Percentiles rank a stretch among this genome's conserved stretches.
These are phyloP conservation scores for Mobula hypostoma DNA, from an alignment of 2,113 vertebrate species.

Conservation along the genomic window DNA sequence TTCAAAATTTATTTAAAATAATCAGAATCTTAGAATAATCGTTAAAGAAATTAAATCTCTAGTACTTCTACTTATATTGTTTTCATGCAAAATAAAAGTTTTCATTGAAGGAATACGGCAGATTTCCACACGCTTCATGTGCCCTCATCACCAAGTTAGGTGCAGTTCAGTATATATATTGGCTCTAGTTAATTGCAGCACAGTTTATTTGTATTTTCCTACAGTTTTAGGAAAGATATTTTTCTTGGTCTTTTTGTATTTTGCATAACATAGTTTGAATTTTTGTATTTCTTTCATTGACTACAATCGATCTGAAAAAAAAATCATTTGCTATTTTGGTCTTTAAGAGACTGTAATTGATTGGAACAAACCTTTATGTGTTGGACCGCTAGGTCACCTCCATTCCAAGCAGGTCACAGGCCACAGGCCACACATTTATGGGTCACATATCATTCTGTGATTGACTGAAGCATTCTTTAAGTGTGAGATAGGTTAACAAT, in stretches of 20 bases:
- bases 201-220: not conserved
- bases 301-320: slow-evolving; percentile 40
- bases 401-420: slow-evolving; percentile 44
- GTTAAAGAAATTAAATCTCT: not conserved
- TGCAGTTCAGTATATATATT: not conserved
- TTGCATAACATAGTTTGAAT: slow-evolving; percentile 41
- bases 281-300: not conserved
- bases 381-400: slow-evolving; percentile 47
- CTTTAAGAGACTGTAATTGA: slow-evolving; percentile 43
- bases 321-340: slow-evolving; percentile 49
- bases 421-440: slow-evolving; percentile 41
- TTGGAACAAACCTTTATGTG: slow-evolving; percentile 41
- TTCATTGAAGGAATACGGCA: not conserved
- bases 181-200: not conserved
- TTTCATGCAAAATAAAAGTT: not conserved
- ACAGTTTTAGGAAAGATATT: not conserved
- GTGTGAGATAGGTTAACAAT: slow-evolving; percentile 47
- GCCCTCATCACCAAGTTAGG: not conserved
- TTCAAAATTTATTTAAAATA: not conserved
- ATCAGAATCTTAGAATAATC: not conserved
- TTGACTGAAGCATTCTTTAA: slow-evolving; percentile 45
- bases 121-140: not conserved
- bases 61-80: not conserved
- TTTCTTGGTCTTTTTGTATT: not conserved
- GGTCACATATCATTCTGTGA: slow-evolving; percentile 46